Conservation (phyloP, 2,888 invertebrate genomes). For the Cartodere bifasciata region DNA sequence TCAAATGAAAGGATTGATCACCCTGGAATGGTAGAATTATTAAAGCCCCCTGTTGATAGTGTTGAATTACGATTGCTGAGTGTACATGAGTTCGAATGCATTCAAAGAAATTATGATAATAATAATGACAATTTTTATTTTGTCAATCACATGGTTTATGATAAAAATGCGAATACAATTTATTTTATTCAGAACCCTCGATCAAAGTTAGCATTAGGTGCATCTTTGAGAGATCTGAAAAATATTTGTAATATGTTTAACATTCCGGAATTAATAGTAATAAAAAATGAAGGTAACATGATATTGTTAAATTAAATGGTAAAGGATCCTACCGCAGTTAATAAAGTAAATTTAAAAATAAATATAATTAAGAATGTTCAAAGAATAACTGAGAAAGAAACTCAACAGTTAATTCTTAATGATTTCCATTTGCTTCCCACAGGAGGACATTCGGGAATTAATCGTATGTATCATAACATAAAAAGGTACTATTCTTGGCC, state of each 20-base stretch:
- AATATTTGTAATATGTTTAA: conserved; percentile 7
- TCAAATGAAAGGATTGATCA: conserved; percentile 8
- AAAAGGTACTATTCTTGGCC: conserved; percentile 15
- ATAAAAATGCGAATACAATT: conserved; percentile 3
- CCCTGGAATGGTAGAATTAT: conserved; percentile 11
- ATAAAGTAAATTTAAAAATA: conserved; percentile 11
- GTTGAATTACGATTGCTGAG: conserved; percentile 8
- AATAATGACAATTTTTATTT: no score
- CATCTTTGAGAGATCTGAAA: conserved; percentile 11
- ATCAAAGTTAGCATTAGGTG: conserved; percentile 8
- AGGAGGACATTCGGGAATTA: conserved; percentile 17
- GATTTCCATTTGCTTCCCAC: conserved; percentile 18
- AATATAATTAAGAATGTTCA: conserved; percentile 11
- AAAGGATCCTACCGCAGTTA: conserved; percentile 1
- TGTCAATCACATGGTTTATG: not conserved
- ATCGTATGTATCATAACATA: conserved; percentile 15
- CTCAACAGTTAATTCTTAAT: conserved; percentile 15
- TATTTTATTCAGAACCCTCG: conserved; percentile 8
- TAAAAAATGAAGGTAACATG: conserved; percentile 10
- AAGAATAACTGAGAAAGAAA: conserved; percentile 10
- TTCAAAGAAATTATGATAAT: no score
- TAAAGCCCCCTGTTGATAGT: conserved; percentile 9
- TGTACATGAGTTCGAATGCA: not conserved
- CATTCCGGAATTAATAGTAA: conserved; percentile 7
- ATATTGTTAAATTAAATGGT: conserved; percentile 9